Evolutionary conservation across 2,113 vertebrate genomes (phyloP), one percentile per base, ranked within the genome.

Genomic region (Hippocampus mohnikei): DNA sequence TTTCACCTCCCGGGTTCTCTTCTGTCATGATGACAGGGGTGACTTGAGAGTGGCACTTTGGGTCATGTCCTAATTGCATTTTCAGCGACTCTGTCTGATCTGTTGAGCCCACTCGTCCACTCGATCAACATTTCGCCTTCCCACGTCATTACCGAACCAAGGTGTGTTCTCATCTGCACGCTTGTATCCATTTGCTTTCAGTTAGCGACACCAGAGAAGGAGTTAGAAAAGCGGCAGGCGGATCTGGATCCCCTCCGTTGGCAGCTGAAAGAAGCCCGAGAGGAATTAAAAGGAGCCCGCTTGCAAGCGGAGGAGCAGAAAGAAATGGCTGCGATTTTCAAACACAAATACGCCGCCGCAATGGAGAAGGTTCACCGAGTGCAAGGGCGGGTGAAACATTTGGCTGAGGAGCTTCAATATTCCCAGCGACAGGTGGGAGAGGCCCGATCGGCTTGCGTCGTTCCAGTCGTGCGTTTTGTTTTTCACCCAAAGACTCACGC

Each of bases 301-400:
- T 74, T 71, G 41, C 76, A 66, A 67, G 76, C 71, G 59, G 73
- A 82, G 74, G 46, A 33, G 65, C 85, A 81, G 33, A 70, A 84
- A 29, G 82, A 80, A 56, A 80, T 37, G 0, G 61, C 60, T 29
- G 77, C 66, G 21, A 78, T 85, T 44, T 90, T 90, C 69, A 90
- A 90, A 81, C 67, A 90, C 67, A 94, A 93, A 69, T 91, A 84
- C 63, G 60, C 46, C 0, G n/a, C 71, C 6, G 81, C 80, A 18
- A 78, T 84, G 71, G 83, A 81, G 67, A 88, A 82, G 75, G 76
- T 83, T 56, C 79, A 86, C 53, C 69, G 67, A 62, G 72, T 88
- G 55, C 84, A 90, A 61, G 86, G 80, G 12, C 79, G 77, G 16
- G 73, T 83, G 18, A 67, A 79, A 13, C 75, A 59, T 40, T 40